phyloP scores from a whole-genome alignment of 2,888 invertebrate species.

The Tetanocera ferruginea region DNA sequence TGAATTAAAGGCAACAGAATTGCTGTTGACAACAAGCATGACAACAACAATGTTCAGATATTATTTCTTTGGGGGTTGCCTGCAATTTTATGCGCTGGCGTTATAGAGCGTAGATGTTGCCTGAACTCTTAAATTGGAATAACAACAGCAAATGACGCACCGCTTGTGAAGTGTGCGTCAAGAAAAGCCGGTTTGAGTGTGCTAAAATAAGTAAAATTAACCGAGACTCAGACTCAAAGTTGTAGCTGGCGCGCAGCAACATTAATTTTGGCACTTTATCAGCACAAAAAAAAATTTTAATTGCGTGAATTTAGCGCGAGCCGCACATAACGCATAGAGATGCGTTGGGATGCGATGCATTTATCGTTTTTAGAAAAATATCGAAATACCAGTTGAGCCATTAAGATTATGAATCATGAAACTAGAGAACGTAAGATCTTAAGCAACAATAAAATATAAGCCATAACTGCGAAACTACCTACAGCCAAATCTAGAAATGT shows the following conservation, averaged over 20 bases:
- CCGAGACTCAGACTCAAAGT: neutral
- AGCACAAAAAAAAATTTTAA: slow-evolving; percentile 22
- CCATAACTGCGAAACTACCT: too few species aligned
- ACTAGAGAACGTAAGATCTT: too few species aligned
- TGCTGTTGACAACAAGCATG: neutral
- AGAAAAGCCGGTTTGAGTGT: too few species aligned
- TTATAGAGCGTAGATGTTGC: neutral
- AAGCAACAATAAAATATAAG: too few species aligned
- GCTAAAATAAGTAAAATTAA: too few species aligned
- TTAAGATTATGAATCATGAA: too few species aligned
- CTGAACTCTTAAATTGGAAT: neutral
- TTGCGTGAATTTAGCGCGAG: neutral
- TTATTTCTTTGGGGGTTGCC: neutral
- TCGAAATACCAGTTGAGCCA: too few species aligned
- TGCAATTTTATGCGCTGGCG: slow-evolving; percentile 2
- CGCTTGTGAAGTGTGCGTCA: neutral
- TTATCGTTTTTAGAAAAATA: neutral
- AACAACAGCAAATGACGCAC: neutral
- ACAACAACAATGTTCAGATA: neutral
- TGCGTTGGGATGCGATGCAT: neutral
- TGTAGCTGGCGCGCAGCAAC: neutral
- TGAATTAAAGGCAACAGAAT: neutral
- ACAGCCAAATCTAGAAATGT: too few species aligned
- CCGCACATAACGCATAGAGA: neutral
- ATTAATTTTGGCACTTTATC: slow-evolving; percentile 28